A percentile compares a stretch with the other conserved stretches of the same genome.
These are phyloP conservation scores for Petrophora chlorosata DNA, from an alignment of 2,888 invertebrate species.

Conservation along the genomic window DNA sequence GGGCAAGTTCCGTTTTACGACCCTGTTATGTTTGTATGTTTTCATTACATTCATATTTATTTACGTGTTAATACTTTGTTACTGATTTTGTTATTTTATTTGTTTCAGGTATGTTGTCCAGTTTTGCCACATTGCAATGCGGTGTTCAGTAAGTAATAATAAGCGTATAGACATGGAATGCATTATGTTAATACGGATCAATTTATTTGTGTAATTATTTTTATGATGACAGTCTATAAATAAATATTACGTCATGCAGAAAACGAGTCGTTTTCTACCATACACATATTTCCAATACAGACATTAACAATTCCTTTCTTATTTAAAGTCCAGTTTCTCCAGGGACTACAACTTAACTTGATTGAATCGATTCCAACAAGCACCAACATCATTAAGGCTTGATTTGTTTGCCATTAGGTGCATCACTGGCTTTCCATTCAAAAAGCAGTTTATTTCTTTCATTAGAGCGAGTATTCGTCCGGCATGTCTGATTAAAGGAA, in stretches of 20 bases:
- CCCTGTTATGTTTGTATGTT: slow-evolving; percentile 15
- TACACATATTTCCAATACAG: no score
- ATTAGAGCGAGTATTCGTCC: slow-evolving; percentile 15
- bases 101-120: slow-evolving; percentile 56
- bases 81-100: slow-evolving; percentile 30
- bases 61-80: background rate
- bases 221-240: slow-evolving; percentile 10
- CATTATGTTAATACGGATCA: slow-evolving; percentile 39
- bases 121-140: slow-evolving; percentile 5
- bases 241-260: slow-evolving; percentile 9
- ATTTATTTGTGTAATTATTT: slow-evolving; percentile 44
- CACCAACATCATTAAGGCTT: no score
- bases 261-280: no score
- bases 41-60: background rate
- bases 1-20: slow-evolving; percentile 15
- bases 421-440: no score
- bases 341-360: no score
- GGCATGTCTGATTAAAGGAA: slow-evolving; percentile 38
- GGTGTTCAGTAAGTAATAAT: background rate
- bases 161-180: background rate
- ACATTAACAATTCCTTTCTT: no score
- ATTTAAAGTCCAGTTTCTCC: no score
- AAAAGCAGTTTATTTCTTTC: slow-evolving; percentile 3
- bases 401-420: background rate
- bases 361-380: no score